Evolutionary conservation across 2,888 invertebrate genomes (phyloP).

Genomic region (Hipparchia semele): DNA sequence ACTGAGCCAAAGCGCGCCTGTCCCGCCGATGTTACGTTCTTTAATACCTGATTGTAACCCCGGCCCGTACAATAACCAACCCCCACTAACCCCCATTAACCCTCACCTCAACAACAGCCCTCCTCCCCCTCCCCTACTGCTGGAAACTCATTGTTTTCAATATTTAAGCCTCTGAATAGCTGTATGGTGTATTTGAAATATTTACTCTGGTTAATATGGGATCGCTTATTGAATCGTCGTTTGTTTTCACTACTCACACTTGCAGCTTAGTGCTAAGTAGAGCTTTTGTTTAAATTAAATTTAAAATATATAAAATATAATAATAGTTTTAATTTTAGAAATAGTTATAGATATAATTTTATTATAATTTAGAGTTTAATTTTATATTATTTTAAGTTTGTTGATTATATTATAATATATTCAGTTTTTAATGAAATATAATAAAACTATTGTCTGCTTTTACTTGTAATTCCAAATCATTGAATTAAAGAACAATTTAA

Average conservation of each 20-base stretch:
- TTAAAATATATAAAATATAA: too few relatives aligned
- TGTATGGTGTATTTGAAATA: conserved; percentile 56
- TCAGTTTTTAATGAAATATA: too few relatives aligned
- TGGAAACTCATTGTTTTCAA: conserved; percentile 77
- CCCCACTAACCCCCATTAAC: conserved; percentile 60
- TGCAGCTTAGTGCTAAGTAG: neutral
- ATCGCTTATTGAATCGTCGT: conserved; percentile 48
- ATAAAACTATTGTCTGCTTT: too few relatives aligned
- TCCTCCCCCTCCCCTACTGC: conserved; percentile 73
- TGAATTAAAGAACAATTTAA: neutral
- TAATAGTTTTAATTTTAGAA: too few relatives aligned
- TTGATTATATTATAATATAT: too few relatives aligned
- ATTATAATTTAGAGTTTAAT: too few relatives aligned
- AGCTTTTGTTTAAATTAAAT: neutral
- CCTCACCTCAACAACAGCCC: conserved; percentile 44
- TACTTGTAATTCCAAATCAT: too few relatives aligned
- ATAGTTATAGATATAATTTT: too few relatives aligned
- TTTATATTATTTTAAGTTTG: too few relatives aligned
- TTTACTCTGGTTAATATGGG: conserved; percentile 48
- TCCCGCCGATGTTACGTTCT: conserved; percentile 61
- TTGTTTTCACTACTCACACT: conserved; percentile 25
- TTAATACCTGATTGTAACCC: conserved; percentile 65
- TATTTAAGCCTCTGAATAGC: conserved; percentile 67
- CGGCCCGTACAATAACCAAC: conserved; percentile 54
- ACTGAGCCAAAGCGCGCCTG: conserved; percentile 67